A percentile compares a stretch with the other conserved stretches of the same genome.
Evolutionary conservation across 1,140 invertebrate genomes (phyloP).

Genomic region (Solenopsis fugax): DNA sequence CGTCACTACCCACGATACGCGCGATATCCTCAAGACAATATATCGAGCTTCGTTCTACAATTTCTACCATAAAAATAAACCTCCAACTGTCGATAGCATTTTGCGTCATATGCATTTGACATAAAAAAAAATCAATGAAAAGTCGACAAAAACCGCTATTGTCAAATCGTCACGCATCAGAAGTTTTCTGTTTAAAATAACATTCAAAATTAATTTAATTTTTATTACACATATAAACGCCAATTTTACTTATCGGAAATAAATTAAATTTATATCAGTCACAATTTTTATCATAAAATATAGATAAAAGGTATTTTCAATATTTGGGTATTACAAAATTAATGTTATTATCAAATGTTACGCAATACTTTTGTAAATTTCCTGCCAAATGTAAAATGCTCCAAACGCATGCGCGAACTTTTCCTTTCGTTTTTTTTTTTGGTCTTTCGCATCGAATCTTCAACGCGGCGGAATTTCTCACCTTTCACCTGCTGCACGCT

Average conservation of each 20-base stretch:
- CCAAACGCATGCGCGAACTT: background rate
- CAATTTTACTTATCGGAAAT: background rate
- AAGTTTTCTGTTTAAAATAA: background rate
- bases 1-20: slow-evolving; percentile 56
- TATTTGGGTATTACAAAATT: background rate
- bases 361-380: background rate
- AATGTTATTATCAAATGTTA: background rate
- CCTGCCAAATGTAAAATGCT: background rate
- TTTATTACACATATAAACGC: background rate
- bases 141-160: background rate
- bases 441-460: background rate
- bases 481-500: slow-evolving; percentile 98
- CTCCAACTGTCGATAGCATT: background rate
- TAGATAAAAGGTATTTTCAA: background rate
- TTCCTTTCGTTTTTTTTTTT: background rate
- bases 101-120: background rate
- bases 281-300: background rate
- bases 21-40: slow-evolving; percentile 36
- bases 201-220: background rate
- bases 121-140: background rate
- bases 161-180: background rate
- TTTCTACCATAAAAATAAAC: slow-evolving; percentile 23
- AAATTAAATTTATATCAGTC: slow-evolving; percentile 13
- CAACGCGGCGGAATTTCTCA: slow-evolving; percentile 81
- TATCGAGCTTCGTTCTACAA: slow-evolving; percentile 7